Conservation (phyloP, 1,140 invertebrate species). For the Mya arenaria region DNA sequence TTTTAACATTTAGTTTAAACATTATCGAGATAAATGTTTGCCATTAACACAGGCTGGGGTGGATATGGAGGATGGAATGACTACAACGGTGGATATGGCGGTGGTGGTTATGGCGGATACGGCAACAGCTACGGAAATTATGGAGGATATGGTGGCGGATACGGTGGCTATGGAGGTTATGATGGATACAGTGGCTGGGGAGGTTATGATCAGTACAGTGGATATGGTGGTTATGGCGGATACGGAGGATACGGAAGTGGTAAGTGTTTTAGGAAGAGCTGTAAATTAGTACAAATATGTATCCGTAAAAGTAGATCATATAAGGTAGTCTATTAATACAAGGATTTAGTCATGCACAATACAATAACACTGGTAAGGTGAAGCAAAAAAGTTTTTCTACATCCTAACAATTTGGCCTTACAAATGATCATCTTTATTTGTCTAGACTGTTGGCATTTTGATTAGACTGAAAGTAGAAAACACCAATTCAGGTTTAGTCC, state of each 20-base stretch:
- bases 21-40: no score
- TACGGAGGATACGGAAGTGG: conserved; percentile 61
- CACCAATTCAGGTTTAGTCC: no score
- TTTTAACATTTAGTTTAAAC: no score
- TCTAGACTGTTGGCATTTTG: no score
- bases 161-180: conserved; percentile 58
- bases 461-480: no score
- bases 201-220: conserved; percentile 18
- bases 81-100: conserved; percentile 48
- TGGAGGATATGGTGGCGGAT: conserved; percentile 56
- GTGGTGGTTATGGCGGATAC: conserved; percentile 32
- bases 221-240: conserved; percentile 55
- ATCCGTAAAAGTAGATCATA: background rate
- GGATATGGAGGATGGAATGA: conserved; percentile 43
- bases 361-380: background rate
- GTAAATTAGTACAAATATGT: background rate
- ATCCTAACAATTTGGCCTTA: background rate
- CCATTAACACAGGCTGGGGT: no score
- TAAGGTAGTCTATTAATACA: background rate
- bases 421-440: background rate
- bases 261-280: conserved; percentile 4
- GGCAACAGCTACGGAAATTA: conserved; percentile 32
- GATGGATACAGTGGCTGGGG: conserved; percentile 42
- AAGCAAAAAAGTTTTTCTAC: background rate
- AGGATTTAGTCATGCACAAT: background rate